Base-by-base conservation (phyloP, 2,113 vertebrate species). In the Cryptotis parvus region DNA sequence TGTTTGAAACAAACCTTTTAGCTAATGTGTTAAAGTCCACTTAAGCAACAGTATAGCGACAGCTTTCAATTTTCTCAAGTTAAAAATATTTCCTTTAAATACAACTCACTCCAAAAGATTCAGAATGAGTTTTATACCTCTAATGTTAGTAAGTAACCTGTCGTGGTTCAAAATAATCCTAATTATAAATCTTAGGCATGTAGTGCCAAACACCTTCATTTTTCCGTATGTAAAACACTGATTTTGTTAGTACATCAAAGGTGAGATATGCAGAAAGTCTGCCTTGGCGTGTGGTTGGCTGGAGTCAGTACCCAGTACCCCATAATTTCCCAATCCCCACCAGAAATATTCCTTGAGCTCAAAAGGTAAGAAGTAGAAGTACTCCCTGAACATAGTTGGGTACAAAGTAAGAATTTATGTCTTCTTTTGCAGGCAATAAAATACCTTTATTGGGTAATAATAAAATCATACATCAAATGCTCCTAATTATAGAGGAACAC, bases 91-190 rank as follows among this genome's bases (percentile, higher is more conserved):
- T 15, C 31, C n/a, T 31, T 75, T 63, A 87, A 74, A 29, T 9
- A 75, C 9, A 61, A 86, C 49, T 66, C 78, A 6, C 58, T 91
- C 80, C 77, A 93, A 72, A 93, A 85, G 33, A 83, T 75, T 92
- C 78, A 81, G 4, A 20, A 24, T 79, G n/a, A 68, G 16, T 31
- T n/a, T n/a, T n/a, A 33, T 12, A 5, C 33, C 12, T 68, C 15
- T 68, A 14, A 33, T n/a, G 31, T 58, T 58, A 58, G 20, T 20
- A 58, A 58, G 45, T 49, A 49, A 2, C 14, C 45, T 49, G 5
- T 49, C 33, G 66, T 43, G 26, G 33, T 70, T 92, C 35, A 89
- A 92, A 69, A 80, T 74, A 93, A 94, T 43, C 41, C 45, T 10
- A 9, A 24, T 75, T 24, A 9, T 22, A 90, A n/a, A 31, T 41